phyloP scores from a whole-genome alignment of 2,113 vertebrate genomes.

The Asarcornis scutulata region DNA sequence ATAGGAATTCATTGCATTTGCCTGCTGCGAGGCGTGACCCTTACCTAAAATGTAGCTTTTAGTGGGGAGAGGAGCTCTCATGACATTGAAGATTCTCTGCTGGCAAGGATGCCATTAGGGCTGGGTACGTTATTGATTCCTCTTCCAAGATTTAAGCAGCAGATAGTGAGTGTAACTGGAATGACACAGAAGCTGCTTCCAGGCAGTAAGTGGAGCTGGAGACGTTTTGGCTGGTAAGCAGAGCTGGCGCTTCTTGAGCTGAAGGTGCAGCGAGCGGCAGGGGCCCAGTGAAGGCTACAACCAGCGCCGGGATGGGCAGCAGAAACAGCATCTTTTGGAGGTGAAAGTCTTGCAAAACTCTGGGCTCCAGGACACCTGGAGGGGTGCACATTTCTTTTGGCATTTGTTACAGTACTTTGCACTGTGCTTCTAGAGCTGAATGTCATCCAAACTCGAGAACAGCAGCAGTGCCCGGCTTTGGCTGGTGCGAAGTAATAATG shows the following conservation, averaged over 20 bases:
- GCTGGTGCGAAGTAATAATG: rapidly evolving
- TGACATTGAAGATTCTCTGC: neutral
- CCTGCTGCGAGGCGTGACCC: neutral
- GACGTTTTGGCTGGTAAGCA: neutral
- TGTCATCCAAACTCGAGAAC: rapidly evolving
- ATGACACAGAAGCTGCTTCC: neutral
- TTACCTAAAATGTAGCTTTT: neutral
- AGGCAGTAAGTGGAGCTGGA: neutral
- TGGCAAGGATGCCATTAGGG: neutral
- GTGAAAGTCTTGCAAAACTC: neutral
- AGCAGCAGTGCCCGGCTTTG: neutral
- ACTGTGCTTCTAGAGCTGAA: neutral
- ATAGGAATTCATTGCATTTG: neutral
- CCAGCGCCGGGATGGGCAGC: neutral
- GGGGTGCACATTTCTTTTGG: rapidly evolving
- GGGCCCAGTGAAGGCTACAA: neutral
- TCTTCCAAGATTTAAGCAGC: neutral
- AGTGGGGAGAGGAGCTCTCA: neutral
- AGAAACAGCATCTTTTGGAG: neutral
- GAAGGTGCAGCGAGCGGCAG: neutral
- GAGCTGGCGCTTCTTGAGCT: neutral
- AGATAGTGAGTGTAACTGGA: neutral
- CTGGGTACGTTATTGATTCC: slow-evolving; percentile 3
- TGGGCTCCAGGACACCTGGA: neutral
- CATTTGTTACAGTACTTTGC: neutral